These are phyloP conservation scores for Solenodon paradoxus DNA, from an alignment of 2,113 vertebrate genomes.

Conservation along the genomic window DNA sequence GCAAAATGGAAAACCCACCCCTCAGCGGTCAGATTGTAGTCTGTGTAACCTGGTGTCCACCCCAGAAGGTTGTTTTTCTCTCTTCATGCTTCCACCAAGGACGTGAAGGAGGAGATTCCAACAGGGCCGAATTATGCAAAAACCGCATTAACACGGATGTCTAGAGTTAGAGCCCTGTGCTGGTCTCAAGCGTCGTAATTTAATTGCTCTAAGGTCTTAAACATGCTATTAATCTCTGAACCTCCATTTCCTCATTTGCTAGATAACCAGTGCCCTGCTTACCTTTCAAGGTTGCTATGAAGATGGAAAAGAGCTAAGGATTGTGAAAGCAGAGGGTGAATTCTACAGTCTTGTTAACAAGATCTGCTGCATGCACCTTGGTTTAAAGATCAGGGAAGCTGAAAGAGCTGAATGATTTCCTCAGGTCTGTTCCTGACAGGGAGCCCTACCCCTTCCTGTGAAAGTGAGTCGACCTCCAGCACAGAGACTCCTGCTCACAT, in stretches of 20 bases:
- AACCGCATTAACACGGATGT: neutral
- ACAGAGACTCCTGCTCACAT: neutral
- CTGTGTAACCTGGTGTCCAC: neutral
- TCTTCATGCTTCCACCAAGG: neutral
- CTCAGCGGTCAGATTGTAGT: neutral
- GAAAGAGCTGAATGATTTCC: neutral
- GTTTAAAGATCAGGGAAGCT: neutral
- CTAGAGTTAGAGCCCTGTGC: neutral
- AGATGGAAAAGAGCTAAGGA: neutral
- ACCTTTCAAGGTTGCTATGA: neutral
- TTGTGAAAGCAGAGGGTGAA: neutral
- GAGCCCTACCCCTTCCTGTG: neutral
- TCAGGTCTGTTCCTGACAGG: neutral
- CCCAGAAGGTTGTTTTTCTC: neutral
- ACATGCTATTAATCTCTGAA: neutral
- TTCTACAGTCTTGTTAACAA: neutral
- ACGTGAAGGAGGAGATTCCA: neutral
- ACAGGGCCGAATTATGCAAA: neutral
- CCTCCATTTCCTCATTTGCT: neutral
- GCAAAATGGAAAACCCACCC: neutral
- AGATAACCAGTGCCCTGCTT: neutral
- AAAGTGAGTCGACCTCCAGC: neutral
- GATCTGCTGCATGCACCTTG: neutral
- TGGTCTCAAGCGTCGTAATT: neutral
- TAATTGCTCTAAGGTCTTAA: neutral